Percentiles rank a stretch among this genome's conserved stretches.
Evolutionary conservation across 1,140 invertebrate species (phyloP).

Genomic region (Ostrea denselamellosa): DNA sequence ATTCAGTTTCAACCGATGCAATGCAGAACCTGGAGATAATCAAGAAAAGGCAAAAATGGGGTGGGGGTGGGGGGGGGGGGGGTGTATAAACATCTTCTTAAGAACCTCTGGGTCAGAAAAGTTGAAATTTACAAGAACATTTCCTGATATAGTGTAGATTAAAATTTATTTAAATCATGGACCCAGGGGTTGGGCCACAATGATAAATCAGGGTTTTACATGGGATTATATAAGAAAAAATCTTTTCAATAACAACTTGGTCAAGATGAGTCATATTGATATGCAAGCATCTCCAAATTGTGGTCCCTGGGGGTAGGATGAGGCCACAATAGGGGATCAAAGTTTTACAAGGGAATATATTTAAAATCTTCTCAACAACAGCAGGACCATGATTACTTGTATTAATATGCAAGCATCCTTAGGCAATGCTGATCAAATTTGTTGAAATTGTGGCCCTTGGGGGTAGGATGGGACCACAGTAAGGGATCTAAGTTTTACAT

Average conservation of each 20-base stretch:
- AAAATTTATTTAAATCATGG: too few species aligned
- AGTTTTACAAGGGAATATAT: neutral
- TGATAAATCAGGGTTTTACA: too few species aligned
- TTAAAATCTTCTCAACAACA: neutral
- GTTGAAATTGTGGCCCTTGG: neutral
- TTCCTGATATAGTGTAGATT: too few species aligned
- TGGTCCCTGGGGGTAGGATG: neutral
- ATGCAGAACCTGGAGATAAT: neutral
- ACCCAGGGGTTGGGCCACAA: too few species aligned
- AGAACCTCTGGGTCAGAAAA: neutral
- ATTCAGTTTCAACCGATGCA: too few species aligned
- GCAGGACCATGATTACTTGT: too few species aligned
- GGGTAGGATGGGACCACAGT: neutral
- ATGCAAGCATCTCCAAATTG: neutral
- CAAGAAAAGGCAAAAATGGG: too few species aligned
- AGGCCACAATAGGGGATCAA: neutral
- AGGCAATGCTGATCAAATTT: neutral
- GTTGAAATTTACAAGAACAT: too few species aligned
- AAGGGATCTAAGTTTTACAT: too few species aligned
- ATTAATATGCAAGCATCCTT: constrained; percentile 28
- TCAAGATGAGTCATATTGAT: neutral
- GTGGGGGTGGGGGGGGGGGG: too few species aligned
- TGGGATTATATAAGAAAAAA: neutral
- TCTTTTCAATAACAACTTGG: constrained; percentile 6
- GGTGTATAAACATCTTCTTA: neutral